Evolutionary conservation across 2,113 vertebrate species (phyloP), one percentile per base, ranked within the genome.

Genomic region (Microcebus tavaratra): DNA sequence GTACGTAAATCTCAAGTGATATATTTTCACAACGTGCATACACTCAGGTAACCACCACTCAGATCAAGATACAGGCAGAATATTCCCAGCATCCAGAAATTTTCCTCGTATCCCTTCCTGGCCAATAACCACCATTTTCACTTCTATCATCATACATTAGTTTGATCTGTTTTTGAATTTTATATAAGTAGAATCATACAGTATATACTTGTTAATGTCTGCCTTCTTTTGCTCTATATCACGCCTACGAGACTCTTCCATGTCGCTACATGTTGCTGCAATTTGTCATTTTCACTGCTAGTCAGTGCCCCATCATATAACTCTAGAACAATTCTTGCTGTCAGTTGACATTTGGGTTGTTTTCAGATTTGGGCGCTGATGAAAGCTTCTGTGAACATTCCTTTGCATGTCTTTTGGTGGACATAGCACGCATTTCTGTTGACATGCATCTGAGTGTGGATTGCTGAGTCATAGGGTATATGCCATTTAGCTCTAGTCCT

Each of bases 231-330:
- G n/a, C 50, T 59, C 36, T 2, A 12, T 34, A 8, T 10, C 3
- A 25, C 6, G 21, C 55, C 72, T 15, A 25, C 2, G 39, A 85
- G 88, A 17, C 29, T 2, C 34, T 55, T 68, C 50, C 31, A 0
- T 20, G 0, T 1, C 2, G 10, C 18, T 14, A 45, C 15, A 6
- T 13, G 8, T 0, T 9, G 76, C 34, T 79, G 2, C 18, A 1
- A 39, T 9, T 4, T n/a, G 25, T 36, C 59, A 1, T 61, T 34
- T 67, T 61, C 91, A 36, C 48, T 36, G 57, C 34, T 42, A 3
- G 6, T 20, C 31, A 0, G 8, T 20, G 27, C 50, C 85, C 34
- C 39, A 17, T 0, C 2, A 21, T 39, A 8, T 42, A 34, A 83
- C 23, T 23, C 12, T 1, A 34, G 57, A 39, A 29, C 29, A 17